Conservation (phyloP, 2,888 invertebrate species). For the Trilocha varians region DNA sequence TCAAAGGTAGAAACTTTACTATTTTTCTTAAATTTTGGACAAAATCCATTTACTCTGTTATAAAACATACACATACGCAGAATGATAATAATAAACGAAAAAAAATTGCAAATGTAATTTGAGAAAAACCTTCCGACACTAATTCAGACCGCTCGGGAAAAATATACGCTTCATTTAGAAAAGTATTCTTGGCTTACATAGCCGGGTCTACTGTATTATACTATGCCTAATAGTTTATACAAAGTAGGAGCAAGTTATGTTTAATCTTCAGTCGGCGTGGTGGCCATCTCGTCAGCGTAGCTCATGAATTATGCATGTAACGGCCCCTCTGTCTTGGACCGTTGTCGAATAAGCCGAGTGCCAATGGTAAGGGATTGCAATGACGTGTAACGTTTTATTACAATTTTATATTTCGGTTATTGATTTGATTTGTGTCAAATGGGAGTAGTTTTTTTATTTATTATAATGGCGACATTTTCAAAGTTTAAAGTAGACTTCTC, state of each 20-base stretch:
- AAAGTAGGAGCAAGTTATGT: not conserved
- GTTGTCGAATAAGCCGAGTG: not conserved
- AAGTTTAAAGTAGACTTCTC: too few species aligned
- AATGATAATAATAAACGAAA: too few species aligned
- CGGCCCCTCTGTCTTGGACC: not conserved
- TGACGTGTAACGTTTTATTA: not conserved
- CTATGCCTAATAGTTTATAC: not conserved
- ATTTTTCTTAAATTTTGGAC: too few species aligned
- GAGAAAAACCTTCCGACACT: too few species aligned
- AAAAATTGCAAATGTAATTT: too few species aligned
- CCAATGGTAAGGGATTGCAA: not conserved
- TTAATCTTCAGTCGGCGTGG: not conserved
- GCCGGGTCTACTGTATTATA: not conserved
- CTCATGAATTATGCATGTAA: not conserved
- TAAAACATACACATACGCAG: too few species aligned
- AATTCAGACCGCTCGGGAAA: too few species aligned
- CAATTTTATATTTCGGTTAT: not conserved
- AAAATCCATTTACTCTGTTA: too few species aligned
- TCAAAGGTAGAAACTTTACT: too few species aligned
- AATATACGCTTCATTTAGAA: too few species aligned
- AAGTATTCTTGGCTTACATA: too few species aligned
- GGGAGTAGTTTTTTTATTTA: not conserved
- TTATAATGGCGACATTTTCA: too few species aligned
- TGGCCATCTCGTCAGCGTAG: not conserved
- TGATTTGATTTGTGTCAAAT: not conserved